Percentiles rank a stretch among this genome's conserved stretches.
These are phyloP conservation scores for Tetramorium parvispinum DNA, from an alignment of 1,140 invertebrate genomes.

Conservation along the genomic window DNA sequence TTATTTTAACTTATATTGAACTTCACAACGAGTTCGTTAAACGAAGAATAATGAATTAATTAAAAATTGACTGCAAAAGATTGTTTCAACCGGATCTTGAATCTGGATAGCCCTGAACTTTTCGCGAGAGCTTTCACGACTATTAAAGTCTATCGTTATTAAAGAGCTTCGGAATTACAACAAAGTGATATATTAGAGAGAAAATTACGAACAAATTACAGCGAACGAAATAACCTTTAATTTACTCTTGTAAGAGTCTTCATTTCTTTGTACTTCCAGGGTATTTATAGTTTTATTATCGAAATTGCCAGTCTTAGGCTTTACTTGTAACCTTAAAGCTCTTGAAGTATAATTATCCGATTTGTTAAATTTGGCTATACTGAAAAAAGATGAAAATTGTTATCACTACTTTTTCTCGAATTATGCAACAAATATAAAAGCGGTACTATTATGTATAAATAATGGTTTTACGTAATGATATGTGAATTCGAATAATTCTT, in stretches of 20 bases:
- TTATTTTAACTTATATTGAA: conserved; percentile 7
- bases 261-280: background rate
- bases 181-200: conserved; percentile 1
- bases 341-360: conserved; percentile 5
- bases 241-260: conserved; percentile 12
- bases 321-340: background rate
- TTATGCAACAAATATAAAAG: background rate
- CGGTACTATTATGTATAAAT: background rate
- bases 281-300: background rate
- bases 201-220: conserved; percentile 28
- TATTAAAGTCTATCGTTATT: background rate
- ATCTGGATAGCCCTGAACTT: background rate
- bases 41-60: background rate
- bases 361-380: background rate
- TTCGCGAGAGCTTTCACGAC: background rate
- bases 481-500: conserved; percentile 19
- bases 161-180: background rate
- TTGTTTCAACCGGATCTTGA: background rate
- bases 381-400: background rate
- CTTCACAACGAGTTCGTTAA: background rate
- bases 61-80: background rate
- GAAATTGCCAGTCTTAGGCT: background rate
- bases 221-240: conserved; percentile 33
- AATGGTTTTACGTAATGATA: conserved; percentile 13
- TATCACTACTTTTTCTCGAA: background rate